Percentiles rank a stretch among this genome's conserved stretches.
Conservation (phyloP, 2,888 invertebrate genomes). For the Polia nebulosa region DNA sequence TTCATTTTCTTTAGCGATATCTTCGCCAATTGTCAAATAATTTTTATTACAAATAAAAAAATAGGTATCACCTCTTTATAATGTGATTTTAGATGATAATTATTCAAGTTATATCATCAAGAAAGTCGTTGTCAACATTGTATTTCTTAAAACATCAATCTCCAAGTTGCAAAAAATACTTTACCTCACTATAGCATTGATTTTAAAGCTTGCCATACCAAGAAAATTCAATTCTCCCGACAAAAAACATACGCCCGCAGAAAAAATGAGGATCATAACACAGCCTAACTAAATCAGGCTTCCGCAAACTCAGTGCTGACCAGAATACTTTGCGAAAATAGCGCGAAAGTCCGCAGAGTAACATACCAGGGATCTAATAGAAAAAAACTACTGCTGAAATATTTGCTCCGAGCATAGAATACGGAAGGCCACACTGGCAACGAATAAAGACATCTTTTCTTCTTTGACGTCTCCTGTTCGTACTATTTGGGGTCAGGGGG, state of each 20-base stretch:
- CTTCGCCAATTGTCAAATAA: no score
- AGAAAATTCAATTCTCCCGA: background rate
- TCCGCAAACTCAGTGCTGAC: constrained; percentile 31
- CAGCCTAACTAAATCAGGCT: constrained; percentile 43
- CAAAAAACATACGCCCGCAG: background rate
- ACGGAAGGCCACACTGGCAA: background rate
- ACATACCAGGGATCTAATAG: constrained; percentile 30
- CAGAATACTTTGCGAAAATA: constrained; percentile 34
- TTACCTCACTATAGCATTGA: background rate
- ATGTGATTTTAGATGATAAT: no score
- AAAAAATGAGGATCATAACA: constrained; percentile 19
- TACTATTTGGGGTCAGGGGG: no score
- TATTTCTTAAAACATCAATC: no score
- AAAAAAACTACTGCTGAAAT: constrained; percentile 38
- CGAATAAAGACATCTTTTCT: background rate
- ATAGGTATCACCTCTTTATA: no score
- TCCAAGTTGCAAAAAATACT: no score
- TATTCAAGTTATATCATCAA: no score
- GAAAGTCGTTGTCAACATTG: no score
- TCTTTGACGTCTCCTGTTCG: no score
- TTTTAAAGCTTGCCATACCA: background rate
- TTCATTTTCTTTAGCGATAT: no score
- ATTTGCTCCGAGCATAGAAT: constrained; percentile 20
- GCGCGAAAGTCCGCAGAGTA: constrained; percentile 13
- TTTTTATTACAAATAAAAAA: no score